Evolutionary conservation across 2,888 invertebrate genomes (phyloP).

Genomic region (Cartodere bifasciata): DNA sequence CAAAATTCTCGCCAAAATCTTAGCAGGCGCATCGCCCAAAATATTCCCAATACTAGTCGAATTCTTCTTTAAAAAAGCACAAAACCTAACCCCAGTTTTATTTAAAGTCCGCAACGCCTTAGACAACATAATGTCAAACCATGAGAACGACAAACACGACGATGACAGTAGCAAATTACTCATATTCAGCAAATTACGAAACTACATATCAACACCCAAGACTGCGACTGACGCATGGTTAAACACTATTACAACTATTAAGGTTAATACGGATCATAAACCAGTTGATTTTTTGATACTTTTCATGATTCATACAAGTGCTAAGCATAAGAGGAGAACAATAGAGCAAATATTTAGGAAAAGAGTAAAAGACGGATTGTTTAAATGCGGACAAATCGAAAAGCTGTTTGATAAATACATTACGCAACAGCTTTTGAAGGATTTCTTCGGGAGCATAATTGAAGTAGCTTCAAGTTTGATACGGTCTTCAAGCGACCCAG

Average conservation of each 20-base stretch:
- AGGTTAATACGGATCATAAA: conserved; percentile 41
- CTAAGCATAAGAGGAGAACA: conserved; percentile 45
- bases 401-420: conserved; percentile 43
- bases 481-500: conserved; percentile 35
- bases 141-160: conserved; percentile 32
- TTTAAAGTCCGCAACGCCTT: conserved; percentile 37
- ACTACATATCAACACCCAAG: conserved; percentile 43
- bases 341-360: conserved; percentile 51
- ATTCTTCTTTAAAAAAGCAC: conserved; percentile 40
- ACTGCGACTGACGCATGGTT: conserved; percentile 43
- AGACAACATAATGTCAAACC: conserved; percentile 33
- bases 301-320: conserved; percentile 48
- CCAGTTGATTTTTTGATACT: conserved; percentile 56
- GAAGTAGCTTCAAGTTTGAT: conserved; percentile 45
- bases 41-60: conserved; percentile 44
- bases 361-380: conserved; percentile 46
- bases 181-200: conserved; percentile 44
- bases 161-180: conserved; percentile 46
- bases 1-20: conserved; percentile 40
- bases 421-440: conserved; percentile 35
- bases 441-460: conserved; percentile 42
- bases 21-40: conserved; percentile 37
- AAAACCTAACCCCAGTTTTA: conserved; percentile 21
- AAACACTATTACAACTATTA: conserved; percentile 41
- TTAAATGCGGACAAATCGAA: conserved; percentile 44